Evolutionary conservation across 2,113 vertebrate genomes (phyloP).

Genomic region (Notarius quadriscutis): DNA sequence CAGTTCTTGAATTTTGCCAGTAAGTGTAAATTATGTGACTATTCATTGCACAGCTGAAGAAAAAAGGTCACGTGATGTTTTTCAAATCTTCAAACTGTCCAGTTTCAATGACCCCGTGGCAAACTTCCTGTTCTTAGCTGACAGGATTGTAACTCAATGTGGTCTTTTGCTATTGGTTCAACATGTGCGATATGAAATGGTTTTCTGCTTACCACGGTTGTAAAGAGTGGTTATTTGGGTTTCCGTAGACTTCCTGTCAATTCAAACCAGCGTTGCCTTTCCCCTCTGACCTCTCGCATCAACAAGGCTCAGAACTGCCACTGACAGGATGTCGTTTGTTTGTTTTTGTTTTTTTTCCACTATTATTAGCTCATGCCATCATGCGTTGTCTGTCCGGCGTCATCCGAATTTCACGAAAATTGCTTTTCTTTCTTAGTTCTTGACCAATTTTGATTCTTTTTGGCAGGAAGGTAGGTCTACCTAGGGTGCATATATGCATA

Average conservation of each 20-base stretch:
- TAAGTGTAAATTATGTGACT: background rate
- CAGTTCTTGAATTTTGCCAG: background rate
- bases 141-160: background rate
- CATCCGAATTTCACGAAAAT: no score
- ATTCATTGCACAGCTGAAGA: background rate
- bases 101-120: background rate
- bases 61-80: background rate
- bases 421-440: no score
- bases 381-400: no score
- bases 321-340: background rate
- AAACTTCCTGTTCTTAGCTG: background rate
- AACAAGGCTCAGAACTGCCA: background rate
- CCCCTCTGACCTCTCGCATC: background rate
- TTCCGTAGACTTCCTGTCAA: background rate
- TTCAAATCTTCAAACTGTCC: background rate
- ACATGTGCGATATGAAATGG: background rate
- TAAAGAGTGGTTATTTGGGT: background rate
- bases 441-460: no score
- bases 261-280: background rate
- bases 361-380: no score
- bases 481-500: background rate
- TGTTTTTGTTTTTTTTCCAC: background rate
- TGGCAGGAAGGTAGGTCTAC: no score
- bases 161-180: background rate
- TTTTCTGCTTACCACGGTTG: background rate